Percentiles rank a stretch among this genome's conserved stretches.
phyloP scores from a whole-genome alignment of 2,888 invertebrate genomes.

The Limnephilus marmoratus region DNA sequence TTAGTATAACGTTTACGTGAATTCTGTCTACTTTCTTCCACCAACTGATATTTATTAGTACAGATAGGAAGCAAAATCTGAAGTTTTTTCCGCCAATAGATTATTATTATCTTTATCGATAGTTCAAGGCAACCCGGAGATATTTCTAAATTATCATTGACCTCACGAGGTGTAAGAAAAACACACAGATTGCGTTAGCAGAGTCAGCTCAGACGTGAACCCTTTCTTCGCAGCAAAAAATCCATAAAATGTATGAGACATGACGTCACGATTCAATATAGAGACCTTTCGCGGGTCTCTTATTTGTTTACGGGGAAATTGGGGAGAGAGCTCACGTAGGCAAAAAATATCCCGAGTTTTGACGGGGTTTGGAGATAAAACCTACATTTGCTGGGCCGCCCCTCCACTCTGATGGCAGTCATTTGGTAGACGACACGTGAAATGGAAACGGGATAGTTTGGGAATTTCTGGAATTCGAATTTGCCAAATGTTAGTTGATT shows the following conservation, averaged over 20 bases:
- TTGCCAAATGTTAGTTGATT: constrained; percentile 41
- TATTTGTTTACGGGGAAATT: constrained; percentile 42
- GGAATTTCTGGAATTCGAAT: constrained; percentile 6
- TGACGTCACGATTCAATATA: constrained; percentile 48
- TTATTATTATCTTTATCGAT: constrained; percentile 22
- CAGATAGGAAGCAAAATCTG: not conserved
- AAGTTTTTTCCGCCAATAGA: not conserved
- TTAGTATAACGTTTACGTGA: not conserved
- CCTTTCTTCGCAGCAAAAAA: constrained; percentile 21
- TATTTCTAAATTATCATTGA: constrained; percentile 43
- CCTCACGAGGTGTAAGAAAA: constrained; percentile 22
- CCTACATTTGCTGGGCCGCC: constrained; percentile 33
- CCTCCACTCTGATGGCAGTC: constrained; percentile 37
- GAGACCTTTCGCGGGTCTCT: constrained; percentile 10
- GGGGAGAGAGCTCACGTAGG: constrained; percentile 26
- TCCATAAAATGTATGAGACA: constrained; percentile 30
- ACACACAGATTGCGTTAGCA: constrained; percentile 36
- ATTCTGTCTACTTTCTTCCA: not conserved
- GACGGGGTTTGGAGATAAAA: constrained; percentile 31
- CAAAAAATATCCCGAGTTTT: constrained; percentile 34
- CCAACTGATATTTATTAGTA: not conserved
- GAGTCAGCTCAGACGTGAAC: not conserved
- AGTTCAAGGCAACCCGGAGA: not conserved
- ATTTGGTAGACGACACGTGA: constrained; percentile 47
- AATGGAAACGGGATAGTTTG: constrained; percentile 6